Base-by-base conservation (phyloP, 2,797 vertebrate species). In the Lepus townsendii region DNA sequence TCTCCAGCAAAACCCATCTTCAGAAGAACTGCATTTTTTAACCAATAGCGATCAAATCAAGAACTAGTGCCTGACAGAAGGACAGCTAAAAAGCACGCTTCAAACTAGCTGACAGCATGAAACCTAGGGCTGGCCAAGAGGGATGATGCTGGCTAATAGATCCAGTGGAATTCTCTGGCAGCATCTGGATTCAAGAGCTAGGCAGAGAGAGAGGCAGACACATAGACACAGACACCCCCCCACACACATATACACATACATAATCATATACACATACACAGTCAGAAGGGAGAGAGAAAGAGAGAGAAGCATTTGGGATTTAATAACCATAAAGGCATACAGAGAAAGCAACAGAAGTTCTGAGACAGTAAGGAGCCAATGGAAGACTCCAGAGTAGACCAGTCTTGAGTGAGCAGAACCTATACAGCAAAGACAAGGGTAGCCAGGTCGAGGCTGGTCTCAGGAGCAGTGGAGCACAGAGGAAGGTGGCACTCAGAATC, bases 1-100 rank as follows among this genome's bases (percentile, higher is more conserved):
- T 66, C 30, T 63, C 83, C 14, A 72, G 63, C 73, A 76, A 90
- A 90, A 85, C 57, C 42, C 30, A 72, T 22, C n/a, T 20, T 63
- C 27, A 92, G 50, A 69, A 16, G n/a, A 92, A 2, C 32, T 9
- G 5, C 38, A 32, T 38, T 35, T 73, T 91, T 90, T 95, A 75
- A 95, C 65, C 42, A 85, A 24, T 62, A 35, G 22, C 11, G n/a
- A 54, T 84, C 93, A 95, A 93, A 78, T 85, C 27, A 73, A 35
- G 38, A 78, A 32, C 4, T 52, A 71, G 4, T 83, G 20, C 26
- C 50, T 63, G 14, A 68, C 27, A 57, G 66, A 52, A 89, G 35
- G 88, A 82, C 2, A 79, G 63, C 30, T 77, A 71, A 85, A 2
- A 71, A 38, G 54, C 35, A 73, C 9, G n/a, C 5, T 26, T 92